These are phyloP conservation scores for Sylvia atricapilla DNA, from an alignment of 2,113 vertebrate genomes.

Conservation along the genomic window DNA sequence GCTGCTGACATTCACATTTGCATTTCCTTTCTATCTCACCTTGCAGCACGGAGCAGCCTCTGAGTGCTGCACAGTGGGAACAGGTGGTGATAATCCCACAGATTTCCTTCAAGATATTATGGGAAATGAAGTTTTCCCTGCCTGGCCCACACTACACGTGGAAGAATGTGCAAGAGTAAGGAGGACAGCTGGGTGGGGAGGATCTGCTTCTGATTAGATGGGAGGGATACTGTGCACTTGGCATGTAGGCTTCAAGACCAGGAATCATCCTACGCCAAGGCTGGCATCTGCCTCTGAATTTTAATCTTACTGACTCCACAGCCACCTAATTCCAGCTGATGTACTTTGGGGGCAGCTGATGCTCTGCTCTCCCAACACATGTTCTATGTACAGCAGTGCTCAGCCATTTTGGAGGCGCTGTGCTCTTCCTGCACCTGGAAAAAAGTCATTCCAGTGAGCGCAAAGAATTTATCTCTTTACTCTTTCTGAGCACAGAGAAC, in stretches of 20 bases:
- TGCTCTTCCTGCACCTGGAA: not conserved
- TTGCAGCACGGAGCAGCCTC: not conserved
- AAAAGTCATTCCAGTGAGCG: not conserved
- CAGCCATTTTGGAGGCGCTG: not conserved
- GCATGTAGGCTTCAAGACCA: not conserved
- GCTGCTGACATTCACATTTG: not conserved
- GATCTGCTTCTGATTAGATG: constrained; percentile 53
- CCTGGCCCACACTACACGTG: not conserved
- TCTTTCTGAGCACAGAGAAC: not conserved
- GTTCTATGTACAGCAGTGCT: not conserved
- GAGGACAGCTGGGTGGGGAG: constrained; percentile 2
- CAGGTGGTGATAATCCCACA: constrained; percentile 43
- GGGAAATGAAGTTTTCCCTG: constrained; percentile 59
- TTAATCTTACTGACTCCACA: not conserved
- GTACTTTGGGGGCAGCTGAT: not conserved
- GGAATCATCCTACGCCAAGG: not conserved
- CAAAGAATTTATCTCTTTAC: not conserved
- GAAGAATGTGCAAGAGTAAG: constrained; percentile 5
- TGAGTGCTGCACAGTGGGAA: not conserved
- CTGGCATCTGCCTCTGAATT: not conserved
- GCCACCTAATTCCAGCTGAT: not conserved
- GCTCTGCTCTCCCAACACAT: not conserved
- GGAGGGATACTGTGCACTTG: not conserved
- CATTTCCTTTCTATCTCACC: not conserved
- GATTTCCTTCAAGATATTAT: constrained; percentile 49